Evolutionary conservation across 2,797 vertebrate species (phyloP).

Genomic region (Hipposideros larvatus): DNA sequence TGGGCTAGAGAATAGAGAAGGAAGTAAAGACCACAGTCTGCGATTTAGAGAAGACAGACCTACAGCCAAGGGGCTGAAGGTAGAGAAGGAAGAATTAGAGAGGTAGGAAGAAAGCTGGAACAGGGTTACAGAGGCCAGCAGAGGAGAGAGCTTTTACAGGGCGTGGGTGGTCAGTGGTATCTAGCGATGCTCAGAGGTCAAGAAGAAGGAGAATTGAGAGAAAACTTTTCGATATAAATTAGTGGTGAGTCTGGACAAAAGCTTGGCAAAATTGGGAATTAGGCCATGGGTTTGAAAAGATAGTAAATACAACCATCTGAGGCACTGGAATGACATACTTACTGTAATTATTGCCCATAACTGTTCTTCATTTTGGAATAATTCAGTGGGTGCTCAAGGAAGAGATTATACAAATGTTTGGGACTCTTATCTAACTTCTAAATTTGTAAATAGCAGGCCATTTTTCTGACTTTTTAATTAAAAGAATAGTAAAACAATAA

Average conservation of each 20-base stretch:
- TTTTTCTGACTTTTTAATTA: slow-evolving; percentile 35
- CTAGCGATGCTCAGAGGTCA: not conserved
- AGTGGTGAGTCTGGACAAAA: not conserved
- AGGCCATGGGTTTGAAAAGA: slow-evolving; percentile 31
- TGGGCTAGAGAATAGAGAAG: not conserved
- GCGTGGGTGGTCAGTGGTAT: not conserved
- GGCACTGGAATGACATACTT: not conserved
- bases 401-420: slow-evolving; percentile 37
- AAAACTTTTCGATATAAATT: not conserved
- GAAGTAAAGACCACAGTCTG: not conserved
- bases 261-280: not conserved
- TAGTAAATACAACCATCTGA: not conserved
- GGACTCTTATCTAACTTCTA: slow-evolving; percentile 56
- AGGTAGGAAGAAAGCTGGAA: not conserved
- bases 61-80: not conserved
- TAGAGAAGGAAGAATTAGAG: not conserved
- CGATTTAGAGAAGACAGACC: not conserved
- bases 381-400: slow-evolving; percentile 19
- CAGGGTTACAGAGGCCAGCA: not conserved
- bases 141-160: not conserved
- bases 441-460: slow-evolving; percentile 8
- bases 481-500: slow-evolving; percentile 36
- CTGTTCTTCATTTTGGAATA: slow-evolving; percentile 44
- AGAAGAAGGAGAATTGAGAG: not conserved
- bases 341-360: not conserved